Evolutionary conservation across 2,797 vertebrate species (phyloP).

Genomic region (Ataeniobius toweri): DNA sequence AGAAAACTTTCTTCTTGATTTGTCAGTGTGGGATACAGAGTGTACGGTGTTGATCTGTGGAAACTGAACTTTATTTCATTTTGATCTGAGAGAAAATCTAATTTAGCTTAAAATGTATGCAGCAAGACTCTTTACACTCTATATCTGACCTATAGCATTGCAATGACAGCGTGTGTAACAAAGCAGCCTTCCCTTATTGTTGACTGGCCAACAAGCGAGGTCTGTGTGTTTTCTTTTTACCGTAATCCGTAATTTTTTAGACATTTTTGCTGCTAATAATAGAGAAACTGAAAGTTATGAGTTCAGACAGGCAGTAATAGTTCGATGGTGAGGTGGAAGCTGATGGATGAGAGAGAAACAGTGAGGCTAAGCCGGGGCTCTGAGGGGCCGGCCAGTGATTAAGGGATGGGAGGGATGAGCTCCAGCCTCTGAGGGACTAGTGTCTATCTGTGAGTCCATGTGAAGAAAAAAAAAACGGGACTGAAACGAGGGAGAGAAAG

Average conservation of each 20-base stretch:
- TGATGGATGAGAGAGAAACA: constrained; percentile 41
- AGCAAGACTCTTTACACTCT: background rate
- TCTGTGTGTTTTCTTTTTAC: background rate
- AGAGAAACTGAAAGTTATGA: constrained; percentile 26
- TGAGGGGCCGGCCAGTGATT: constrained; percentile 59
- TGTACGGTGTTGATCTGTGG: too few relatives aligned
- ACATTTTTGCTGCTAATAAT: background rate
- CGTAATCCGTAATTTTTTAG: constrained; percentile 4
- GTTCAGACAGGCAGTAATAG: constrained; percentile 43
- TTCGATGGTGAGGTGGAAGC: constrained; percentile 24
- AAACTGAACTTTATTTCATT: too few relatives aligned
- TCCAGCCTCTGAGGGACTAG: constrained; percentile 68
- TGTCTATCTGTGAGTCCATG: constrained; percentile 74
- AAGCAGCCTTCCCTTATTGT: too few relatives aligned
- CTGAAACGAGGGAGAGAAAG: constrained; percentile 38
- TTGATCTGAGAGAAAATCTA: too few relatives aligned
- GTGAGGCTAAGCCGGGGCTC: constrained; percentile 45
- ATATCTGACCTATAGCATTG: too few relatives aligned
- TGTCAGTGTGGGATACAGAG: too few relatives aligned
- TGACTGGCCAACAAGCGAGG: too few relatives aligned
- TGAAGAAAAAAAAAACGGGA: constrained; percentile 47
- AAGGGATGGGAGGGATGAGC: constrained; percentile 64
- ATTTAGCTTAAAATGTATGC: too few relatives aligned
- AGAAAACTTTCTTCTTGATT: too few relatives aligned
- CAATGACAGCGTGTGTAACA: too few relatives aligned